These are phyloP conservation scores for Temnopleurus reevesii DNA, from an alignment of 53 echinoderm and acorn worm genomes.

Conservation along the genomic window DNA sequence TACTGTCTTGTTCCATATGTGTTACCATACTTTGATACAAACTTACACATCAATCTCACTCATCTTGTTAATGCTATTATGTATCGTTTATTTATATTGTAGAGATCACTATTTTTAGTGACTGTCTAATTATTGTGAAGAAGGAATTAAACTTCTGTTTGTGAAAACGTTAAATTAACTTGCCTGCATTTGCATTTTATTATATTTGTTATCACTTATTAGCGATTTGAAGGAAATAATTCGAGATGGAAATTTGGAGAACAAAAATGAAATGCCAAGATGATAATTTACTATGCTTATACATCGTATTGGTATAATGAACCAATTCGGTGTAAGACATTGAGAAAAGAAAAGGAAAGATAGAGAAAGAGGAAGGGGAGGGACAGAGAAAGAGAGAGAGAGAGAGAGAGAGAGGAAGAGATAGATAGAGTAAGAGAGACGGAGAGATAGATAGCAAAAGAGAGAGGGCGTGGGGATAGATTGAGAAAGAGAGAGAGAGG, in stretches of 20 bases:
- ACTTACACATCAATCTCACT: too few relatives aligned
- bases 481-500: constrained; percentile 1
- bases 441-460: not conserved
- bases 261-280: not conserved
- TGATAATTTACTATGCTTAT: not conserved
- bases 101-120: too few relatives aligned
- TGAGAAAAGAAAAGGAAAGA: not conserved
- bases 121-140: too few relatives aligned
- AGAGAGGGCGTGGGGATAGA: not conserved
- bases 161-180: too few relatives aligned
- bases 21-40: too few relatives aligned
- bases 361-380: too few relatives aligned
- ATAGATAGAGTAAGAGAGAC: not conserved
- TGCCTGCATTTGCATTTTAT: too few relatives aligned
- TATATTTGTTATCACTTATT: not conserved
- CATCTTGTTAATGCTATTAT: too few relatives aligned
- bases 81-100: too few relatives aligned
- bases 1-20: too few relatives aligned
- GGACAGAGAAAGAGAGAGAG: not conserved
- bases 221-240: not conserved
- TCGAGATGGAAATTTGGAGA: not conserved
- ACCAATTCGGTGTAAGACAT: not conserved
- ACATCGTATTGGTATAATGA: too few relatives aligned
- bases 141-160: too few relatives aligned
- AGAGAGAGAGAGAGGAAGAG: not conserved